phyloP scores from a whole-genome alignment of 2,113 vertebrate species.

The Proteles cristata region DNA sequence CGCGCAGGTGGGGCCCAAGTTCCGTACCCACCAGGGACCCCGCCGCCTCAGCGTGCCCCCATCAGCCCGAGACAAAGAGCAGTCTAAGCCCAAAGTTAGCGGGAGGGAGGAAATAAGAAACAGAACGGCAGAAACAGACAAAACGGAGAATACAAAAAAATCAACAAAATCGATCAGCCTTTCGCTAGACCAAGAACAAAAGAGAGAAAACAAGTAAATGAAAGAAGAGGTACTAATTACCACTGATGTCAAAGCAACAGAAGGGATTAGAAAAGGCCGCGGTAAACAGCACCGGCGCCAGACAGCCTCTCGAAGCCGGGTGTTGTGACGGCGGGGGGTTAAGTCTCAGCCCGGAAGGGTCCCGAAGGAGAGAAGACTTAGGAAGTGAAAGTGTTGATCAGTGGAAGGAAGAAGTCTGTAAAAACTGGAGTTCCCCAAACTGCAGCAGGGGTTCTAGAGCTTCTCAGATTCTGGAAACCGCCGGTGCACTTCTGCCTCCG shows the following conservation, averaged over 20 bases:
- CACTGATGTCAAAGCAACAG: too few species aligned
- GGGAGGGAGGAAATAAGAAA: neutral
- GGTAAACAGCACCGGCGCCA: rapidly evolving
- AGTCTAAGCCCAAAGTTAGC: neutral
- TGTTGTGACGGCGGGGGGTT: too few species aligned
- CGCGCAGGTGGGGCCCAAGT: neutral
- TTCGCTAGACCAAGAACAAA: neutral
- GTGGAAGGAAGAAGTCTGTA: neutral
- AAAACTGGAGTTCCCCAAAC: neutral
- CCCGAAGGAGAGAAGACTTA: neutral
- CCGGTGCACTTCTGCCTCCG: neutral
- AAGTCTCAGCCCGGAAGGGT: neutral
- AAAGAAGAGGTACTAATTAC: neutral
- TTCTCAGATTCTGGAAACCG: neutral
- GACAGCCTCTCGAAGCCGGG: neutral
- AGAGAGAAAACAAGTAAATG: neutral
- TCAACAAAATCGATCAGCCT: neutral
- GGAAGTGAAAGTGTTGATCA: neutral
- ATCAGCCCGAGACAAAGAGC: neutral
- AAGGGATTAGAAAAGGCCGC: too few species aligned
- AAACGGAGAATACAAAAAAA: neutral
- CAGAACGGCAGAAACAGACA: neutral
- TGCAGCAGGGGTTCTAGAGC: too few species aligned
- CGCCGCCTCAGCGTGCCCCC: neutral
- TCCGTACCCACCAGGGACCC: too few species aligned